Base-by-base conservation (phyloP, 2,797 vertebrate genomes). In the Lagodon rhomboides region DNA sequence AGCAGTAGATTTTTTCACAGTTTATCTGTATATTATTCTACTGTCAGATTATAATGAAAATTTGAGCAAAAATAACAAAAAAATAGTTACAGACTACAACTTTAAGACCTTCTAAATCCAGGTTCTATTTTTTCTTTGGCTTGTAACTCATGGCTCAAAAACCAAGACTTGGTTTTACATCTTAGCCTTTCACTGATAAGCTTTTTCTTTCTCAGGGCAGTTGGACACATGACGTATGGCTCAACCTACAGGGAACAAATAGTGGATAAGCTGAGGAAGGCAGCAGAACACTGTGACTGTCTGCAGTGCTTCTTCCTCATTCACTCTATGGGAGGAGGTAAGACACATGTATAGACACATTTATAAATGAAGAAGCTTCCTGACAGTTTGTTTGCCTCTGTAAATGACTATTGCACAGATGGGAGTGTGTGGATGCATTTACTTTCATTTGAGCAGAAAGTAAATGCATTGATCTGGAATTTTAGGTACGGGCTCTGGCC, bases 321-420 rank as follows among this genome's bases (percentile, higher is more conserved):
- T 87, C 98, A 99, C 91, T 99, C 98, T 13, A 98, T 99, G 98
- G 98, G 98, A 92, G 98, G 98, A 94, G 98, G 98, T 99, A 92
- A 96, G 93, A 4, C 20, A 20, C 58, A 23, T 64, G 6, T 46
- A 25, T 18, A 11, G 20, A n/a, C 15, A 11, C 12, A 47, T 5
- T 53, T 13, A 50, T 25, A 5, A 18, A 25, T 59, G 12, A 46
- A 75, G n/a, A 38, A 46, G 8, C 20, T 51, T 12, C 30, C 0
- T 22, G n/a, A 56, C 10, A 20, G 9, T 11, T 13, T 12, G 4
- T 15, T 44, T 47, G 27, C 10, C n/a, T 65, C 15, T 25, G 3
- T 44, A 9, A 16, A 56, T 68, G 12, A 16, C 22, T 23, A 9
- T 23, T 49, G 15, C 17, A 64, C 47, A 49, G 22, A 65, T 34